phyloP scores from a whole-genome alignment of 1,140 invertebrate species.

The Heliconius hermathena region DNA sequence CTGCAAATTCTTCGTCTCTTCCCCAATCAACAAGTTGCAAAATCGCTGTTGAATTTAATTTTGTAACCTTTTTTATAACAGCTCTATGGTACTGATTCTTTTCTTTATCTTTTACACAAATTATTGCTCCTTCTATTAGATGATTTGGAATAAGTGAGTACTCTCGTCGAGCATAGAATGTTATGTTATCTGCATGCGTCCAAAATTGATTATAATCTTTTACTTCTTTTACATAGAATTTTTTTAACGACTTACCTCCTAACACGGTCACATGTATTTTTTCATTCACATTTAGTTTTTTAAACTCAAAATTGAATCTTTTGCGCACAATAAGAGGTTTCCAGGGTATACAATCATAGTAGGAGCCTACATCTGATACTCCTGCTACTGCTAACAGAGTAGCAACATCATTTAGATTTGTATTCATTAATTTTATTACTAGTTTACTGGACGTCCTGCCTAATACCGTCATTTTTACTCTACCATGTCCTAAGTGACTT shows the following conservation, averaged over 20 bases:
- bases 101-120: slow-evolving; percentile 30
- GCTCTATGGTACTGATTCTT: slow-evolving; percentile 31
- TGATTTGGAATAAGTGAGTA: slow-evolving; percentile 7
- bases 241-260: slow-evolving; percentile 24
- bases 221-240: slow-evolving; percentile 37
- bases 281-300: slow-evolving; percentile 26
- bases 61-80: slow-evolving; percentile 27
- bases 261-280: slow-evolving; percentile 33
- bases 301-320: slow-evolving; percentile 24
- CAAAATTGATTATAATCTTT: slow-evolving; percentile 29
- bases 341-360: slow-evolving; percentile 13
- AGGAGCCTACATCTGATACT: slow-evolving; percentile 16
- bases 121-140: slow-evolving; percentile 19
- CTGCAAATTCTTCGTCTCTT: slow-evolving; percentile 28
- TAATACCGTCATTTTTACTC: slow-evolving; percentile 19
- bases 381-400: slow-evolving; percentile 17
- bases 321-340: slow-evolving; percentile 4
- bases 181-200: slow-evolving; percentile 23
- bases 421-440: slow-evolving; percentile 26
- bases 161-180: slow-evolving; percentile 26
- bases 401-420: slow-evolving; percentile 21
- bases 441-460: slow-evolving; percentile 23
- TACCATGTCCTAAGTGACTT: slow-evolving; percentile 5
- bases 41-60: slow-evolving; percentile 11
- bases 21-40: slow-evolving; percentile 34